Conservation (phyloP, 2,797 vertebrate genomes). For the Chromobotia macracanthus region DNA sequence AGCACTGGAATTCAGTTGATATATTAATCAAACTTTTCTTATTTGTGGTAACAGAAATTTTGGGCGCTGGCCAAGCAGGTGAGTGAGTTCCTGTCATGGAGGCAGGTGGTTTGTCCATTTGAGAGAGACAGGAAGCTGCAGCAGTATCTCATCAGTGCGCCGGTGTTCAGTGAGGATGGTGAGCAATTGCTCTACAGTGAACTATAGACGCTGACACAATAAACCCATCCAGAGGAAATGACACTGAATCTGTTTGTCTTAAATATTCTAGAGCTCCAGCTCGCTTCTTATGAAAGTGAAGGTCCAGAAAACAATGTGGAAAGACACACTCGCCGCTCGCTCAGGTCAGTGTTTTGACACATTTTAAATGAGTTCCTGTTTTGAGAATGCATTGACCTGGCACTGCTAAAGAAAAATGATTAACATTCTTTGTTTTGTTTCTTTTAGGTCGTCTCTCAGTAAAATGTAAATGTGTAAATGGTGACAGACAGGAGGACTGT, state of each 20-base stretch:
- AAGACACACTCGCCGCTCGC: conserved; percentile 93
- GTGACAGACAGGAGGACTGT: not conserved
- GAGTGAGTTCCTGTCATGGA: conserved; percentile 95
- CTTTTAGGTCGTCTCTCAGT: conserved; percentile 85
- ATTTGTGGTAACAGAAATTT: conserved; percentile 82
- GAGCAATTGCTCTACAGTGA: conserved; percentile 55
- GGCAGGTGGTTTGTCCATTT: conserved; percentile 92
- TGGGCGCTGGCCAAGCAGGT: conserved; percentile 94
- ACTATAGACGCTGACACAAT: not conserved
- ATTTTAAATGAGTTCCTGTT: not conserved
- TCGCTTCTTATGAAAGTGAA: conserved; percentile 96
- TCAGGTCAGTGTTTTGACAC: conserved; percentile 77
- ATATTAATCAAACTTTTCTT: not conserved
- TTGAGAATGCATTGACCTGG: not conserved
- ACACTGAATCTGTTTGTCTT: not conserved
- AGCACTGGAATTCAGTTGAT: not conserved
- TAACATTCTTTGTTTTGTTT: not conserved
- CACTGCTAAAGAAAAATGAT: conserved; percentile 6
- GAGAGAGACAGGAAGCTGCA: conserved; percentile 88
- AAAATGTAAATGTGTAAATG: conserved; percentile 82
- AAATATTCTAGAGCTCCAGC: conserved; percentile 81
- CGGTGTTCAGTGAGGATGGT: conserved; percentile 92
- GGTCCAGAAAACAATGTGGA: conserved; percentile 95
- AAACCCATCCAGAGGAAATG: not conserved
- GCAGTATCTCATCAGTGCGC: conserved; percentile 89